These are phyloP conservation scores for Irena cyanogastra DNA, from an alignment of 2,113 vertebrate genomes.

Conservation along the genomic window DNA sequence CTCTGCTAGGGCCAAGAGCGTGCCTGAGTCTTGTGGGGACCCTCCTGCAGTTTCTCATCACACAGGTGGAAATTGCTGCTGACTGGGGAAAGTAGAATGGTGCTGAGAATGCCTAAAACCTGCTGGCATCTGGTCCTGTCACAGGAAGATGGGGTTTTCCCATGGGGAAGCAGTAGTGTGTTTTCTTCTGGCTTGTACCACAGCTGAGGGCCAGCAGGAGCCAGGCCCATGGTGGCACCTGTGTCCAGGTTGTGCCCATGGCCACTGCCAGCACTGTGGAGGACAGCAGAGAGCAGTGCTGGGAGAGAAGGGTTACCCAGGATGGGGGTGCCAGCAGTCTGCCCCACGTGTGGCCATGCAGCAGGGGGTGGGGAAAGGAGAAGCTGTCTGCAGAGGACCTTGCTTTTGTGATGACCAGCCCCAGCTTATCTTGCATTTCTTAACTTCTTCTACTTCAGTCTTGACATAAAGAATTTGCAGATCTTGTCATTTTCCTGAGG, in stretches of 20 bases:
- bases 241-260: rapidly evolving
- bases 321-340: rapidly evolving
- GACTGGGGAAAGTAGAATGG: not conserved
- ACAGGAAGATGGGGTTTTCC: not conserved
- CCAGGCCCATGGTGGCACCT: not conserved
- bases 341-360: rapidly evolving
- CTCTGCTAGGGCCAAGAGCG: not conserved
- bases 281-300: rapidly evolving
- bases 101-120: not conserved
- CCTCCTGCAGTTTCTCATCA: not conserved
- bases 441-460: not conserved
- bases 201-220: not conserved
- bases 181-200: not conserved
- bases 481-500: not conserved
- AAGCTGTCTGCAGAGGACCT: not conserved
- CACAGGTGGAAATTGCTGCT: not conserved
- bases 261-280: rapidly evolving
- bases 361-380: not conserved
- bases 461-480: not conserved
- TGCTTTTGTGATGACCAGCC: not conserved
- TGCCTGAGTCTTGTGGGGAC: not conserved
- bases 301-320: rapidly evolving
- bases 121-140: not conserved
- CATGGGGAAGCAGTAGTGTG: not conserved
- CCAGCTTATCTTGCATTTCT: not conserved